These are phyloP conservation scores for Periphyllus acericola DNA, from an alignment of 2,888 invertebrate genomes.

Conservation along the genomic window DNA sequence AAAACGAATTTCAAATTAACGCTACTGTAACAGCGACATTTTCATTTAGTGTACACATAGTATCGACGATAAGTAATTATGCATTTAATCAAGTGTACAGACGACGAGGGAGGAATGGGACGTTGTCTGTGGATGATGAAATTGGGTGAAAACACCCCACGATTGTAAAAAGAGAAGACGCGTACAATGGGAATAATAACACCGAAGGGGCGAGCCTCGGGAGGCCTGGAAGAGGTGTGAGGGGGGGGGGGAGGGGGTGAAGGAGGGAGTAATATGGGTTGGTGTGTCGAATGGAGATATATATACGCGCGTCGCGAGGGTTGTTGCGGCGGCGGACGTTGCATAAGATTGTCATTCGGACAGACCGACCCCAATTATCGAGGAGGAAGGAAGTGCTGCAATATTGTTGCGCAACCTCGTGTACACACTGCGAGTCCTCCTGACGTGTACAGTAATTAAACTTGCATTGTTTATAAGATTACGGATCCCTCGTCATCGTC, in stretches of 20 bases:
- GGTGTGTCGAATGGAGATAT: constrained; percentile 4
- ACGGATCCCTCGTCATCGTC: not conserved
- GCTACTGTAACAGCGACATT: too few species aligned
- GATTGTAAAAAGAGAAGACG: not conserved
- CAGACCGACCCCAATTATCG: constrained; percentile 52
- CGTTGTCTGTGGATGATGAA: constrained; percentile 14
- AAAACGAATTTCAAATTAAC: too few species aligned
- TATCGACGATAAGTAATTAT: constrained; percentile 22
- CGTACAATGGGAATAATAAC: constrained; percentile 13
- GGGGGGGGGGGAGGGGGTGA: constrained; percentile 24
- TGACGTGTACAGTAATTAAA: constrained; percentile 42
- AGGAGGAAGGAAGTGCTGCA: not conserved
- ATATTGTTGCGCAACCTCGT: not conserved
- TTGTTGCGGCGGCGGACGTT: not conserved
- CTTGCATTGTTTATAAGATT: constrained; percentile 56
- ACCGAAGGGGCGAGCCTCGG: not conserved
- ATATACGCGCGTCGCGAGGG: not conserved
- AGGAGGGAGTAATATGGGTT: constrained; percentile 16
- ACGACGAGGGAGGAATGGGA: not conserved
- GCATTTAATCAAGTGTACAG: not conserved
- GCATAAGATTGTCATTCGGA: constrained; percentile 48
- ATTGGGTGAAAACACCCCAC: constrained; percentile 30
- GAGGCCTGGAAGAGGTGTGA: not conserved
- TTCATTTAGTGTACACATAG: not conserved
- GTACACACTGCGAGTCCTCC: not conserved